Base-by-base conservation (phyloP, 2,113 vertebrate species). In the Thamnaconus septentrionalis region DNA sequence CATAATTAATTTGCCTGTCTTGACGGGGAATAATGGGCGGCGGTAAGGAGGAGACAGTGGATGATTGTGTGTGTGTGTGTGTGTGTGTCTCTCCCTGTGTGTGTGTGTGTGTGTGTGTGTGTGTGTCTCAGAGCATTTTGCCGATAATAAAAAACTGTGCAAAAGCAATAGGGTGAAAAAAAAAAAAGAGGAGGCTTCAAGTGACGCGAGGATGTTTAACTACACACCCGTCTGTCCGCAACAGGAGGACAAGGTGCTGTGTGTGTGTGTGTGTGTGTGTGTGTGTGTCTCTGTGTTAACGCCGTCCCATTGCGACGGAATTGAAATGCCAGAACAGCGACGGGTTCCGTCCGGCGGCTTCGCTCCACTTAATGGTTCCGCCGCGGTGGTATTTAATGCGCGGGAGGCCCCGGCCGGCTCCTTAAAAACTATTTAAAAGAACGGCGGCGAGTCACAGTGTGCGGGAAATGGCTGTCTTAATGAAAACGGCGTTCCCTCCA, bases 381-480 rank as follows among this genome's bases (percentile, higher is more conserved):
- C 85, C 69, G 80, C 59, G 57, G 82, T 7, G 78, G 71, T 69
- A 79, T 88, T 89, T 87, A 90, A 89, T 89, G 77, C 84, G 75
- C 83, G 82, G 64, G 18, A 31, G 76, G 81, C 75, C 77, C 78
- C 56, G 68, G 78, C 74, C 84, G 18, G 18, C 83, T 83, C 2
- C n/a, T 78, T 76, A 82, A 87, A 85, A 86, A 86, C 78, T 77
- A 87, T 85, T 87, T 88, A 85, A 89, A 81, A 82, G 76, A 77
- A 82, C 46, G 44, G 83, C 80, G 56, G 72, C 78, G 85, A 85
- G 87, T 87, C 87, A 80, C 77, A 85, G 87, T 77, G 85, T 85
- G 87, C 74, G 64, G 83, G 82, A 90, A 90, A 89, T 90, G 79
- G 82, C 67, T 58, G 75, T 75, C 82, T 85, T 90, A 89, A 89